Evolutionary conservation across 2,797 vertebrate species (phyloP), one percentile per base, ranked within the genome.

Genomic region (Acanthis flammea): DNA sequence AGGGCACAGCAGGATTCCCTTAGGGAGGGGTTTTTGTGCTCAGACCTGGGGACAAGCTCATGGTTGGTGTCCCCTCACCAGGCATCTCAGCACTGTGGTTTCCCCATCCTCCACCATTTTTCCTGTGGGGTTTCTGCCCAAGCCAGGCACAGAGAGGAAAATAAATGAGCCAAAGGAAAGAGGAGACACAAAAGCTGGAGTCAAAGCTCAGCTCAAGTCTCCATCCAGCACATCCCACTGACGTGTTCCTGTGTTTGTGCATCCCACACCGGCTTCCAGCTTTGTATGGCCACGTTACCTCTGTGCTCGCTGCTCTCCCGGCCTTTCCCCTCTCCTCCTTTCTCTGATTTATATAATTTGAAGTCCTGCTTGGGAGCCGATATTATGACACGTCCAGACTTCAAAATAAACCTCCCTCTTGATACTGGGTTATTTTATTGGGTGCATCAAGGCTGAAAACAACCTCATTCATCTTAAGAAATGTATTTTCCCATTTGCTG

Each of bases 391-490:
- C 70, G 51, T 97, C 85, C 96, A 97, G 93, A 87, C 91, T 97
- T 96, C 91, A 95, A 94, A 97, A 97, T 97, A 97, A 97, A 98
- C 97, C 96, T 98, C 96, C 94, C 95, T 95, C 96, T 97, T 96
- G 93, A 96, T 97, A 94, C 94, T 21, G 6, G 92, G 91, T 96
- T 97, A 97, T 92, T 96, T 97, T 97, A 97, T 91, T 96, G 94
- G 93, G 88, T 94, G 84, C 93, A 96, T 97, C 96, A 96, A 96
- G 92, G 89, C 82, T 96, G 97, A 95, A 97, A 97, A 95, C 92
- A 97, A 81, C 89, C 95, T 92, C 95, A 97, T 97, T 97, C 96
- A 95, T 97, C 97, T 97, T 97, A 91, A 96, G 94, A 95, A 97
- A 90, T 82, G 70, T 88, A 95, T 96, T 98, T 98, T 97, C 96